Percentiles rank a stretch among this genome's conserved stretches.
Evolutionary conservation across 2,888 invertebrate species (phyloP).

Genomic region (Campaea margaritaria): DNA sequence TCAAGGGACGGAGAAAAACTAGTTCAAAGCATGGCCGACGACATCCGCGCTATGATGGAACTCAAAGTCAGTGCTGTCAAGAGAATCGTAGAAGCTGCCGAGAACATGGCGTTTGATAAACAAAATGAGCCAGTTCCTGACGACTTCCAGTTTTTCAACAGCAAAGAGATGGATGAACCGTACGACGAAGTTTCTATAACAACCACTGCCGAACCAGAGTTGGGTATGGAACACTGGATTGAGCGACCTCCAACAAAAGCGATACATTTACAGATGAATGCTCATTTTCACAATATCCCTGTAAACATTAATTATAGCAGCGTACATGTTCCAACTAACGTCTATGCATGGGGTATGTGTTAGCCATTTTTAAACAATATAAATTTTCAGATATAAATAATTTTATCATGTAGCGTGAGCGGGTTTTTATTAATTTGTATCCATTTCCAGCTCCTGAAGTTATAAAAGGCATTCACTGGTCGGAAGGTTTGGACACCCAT

Average conservation of each 20-base stretch:
- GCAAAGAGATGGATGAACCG: conserved; percentile 88
- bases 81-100: conserved; percentile 95
- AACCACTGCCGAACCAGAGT: conserved; percentile 83
- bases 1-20: conserved; percentile 91
- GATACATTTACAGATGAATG: conserved; percentile 87
- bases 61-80: conserved; percentile 94
- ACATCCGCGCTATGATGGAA: conserved; percentile 95
- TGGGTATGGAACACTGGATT: conserved; percentile 80
- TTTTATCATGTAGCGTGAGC: neutral
- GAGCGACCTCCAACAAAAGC: conserved; percentile 85
- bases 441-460: conserved; percentile 89
- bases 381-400: conserved; percentile 4
- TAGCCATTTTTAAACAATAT: neutral
- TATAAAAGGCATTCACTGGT: conserved; percentile 97
- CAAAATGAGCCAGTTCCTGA: conserved; percentile 83
- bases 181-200: conserved; percentile 79
- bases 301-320: conserved; percentile 93
- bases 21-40: conserved; percentile 92
- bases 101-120: conserved; percentile 89
- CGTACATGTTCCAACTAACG: conserved; percentile 98
- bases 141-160: conserved; percentile 88
- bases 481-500: conserved; percentile 94
- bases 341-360: conserved; percentile 92
- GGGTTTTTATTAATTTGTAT: conserved; percentile 11
- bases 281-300: conserved; percentile 91